phyloP scores from a whole-genome alignment of 2,888 invertebrate species.

The Tenthredo notha region DNA sequence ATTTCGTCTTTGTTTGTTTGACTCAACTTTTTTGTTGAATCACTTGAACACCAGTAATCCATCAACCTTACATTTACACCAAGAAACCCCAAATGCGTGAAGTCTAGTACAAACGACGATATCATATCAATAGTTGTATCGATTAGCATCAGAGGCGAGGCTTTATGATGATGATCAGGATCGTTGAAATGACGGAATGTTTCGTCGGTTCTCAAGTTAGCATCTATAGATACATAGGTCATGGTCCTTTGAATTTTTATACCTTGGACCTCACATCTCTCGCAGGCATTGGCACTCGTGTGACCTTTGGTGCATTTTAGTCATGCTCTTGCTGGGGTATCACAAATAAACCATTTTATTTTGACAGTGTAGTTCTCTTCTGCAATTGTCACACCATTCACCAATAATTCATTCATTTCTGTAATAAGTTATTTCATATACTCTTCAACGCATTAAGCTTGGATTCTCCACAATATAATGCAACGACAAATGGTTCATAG shows the following conservation, averaged over 20 bases:
- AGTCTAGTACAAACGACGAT: slow-evolving; percentile 55
- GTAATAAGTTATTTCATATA: background rate
- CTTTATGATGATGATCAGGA: slow-evolving; percentile 55
- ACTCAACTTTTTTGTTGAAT: background rate
- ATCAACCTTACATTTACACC: slow-evolving; percentile 51
- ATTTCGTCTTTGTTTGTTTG: background rate
- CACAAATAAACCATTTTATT: slow-evolving; percentile 56
- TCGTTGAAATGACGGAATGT: too few species aligned
- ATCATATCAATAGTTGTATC: slow-evolving; percentile 57
- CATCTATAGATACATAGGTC: too few species aligned
- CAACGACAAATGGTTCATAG: slow-evolving; percentile 28
- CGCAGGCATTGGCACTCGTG: too few species aligned
- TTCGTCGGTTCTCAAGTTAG: background rate
- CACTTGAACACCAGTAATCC: background rate
- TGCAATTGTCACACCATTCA: background rate
- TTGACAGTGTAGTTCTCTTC: background rate
- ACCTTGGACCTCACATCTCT: too few species aligned
- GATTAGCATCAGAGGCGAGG: slow-evolving; percentile 54
- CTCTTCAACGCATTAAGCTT: background rate
- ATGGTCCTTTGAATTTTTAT: too few species aligned
- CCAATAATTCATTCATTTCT: background rate
- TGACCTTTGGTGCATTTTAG: slow-evolving; percentile 56
- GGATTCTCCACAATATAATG: background rate
- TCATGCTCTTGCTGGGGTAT: slow-evolving; percentile 56
- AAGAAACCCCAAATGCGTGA: slow-evolving; percentile 58